phyloP scores from a whole-genome alignment of 1,140 invertebrate genomes.

The Octopus sinensis region DNA sequence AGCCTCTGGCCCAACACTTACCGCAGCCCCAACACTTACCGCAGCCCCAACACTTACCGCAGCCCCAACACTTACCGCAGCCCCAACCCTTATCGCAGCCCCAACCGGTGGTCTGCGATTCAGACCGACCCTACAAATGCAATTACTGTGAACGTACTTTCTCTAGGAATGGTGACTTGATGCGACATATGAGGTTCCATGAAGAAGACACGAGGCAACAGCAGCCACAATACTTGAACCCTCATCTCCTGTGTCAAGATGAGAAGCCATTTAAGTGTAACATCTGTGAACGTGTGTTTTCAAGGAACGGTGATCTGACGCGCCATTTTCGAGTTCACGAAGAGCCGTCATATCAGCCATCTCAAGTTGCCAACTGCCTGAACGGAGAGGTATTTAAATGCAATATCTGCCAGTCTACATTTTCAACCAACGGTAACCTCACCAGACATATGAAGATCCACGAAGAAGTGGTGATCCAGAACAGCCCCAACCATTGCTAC shows the following conservation, averaged over 20 bases:
- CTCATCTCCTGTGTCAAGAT: constrained; percentile 64
- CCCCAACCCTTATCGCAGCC: neutral
- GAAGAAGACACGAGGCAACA: constrained; percentile 12
- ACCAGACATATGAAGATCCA: constrained; percentile 3
- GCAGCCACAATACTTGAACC: constrained; percentile 15
- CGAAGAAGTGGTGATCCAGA: neutral
- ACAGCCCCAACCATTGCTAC: neutral
- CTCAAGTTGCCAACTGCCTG: neutral
- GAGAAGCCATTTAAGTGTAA: constrained; percentile 9
- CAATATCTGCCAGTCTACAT: neutral
- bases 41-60: neutral
- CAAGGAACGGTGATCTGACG: constrained; percentile 19
- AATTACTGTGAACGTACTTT: constrained; percentile 61
- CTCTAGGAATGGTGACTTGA: constrained; percentile 66
- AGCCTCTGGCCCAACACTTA: neutral
- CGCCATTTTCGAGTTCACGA: constrained; percentile 16
- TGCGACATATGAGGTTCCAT: constrained; percentile 28
- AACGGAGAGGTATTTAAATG: neutral
- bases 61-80: neutral
- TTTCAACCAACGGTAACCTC: constrained; percentile 1
- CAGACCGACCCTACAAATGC: constrained; percentile 17
- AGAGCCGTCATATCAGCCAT: constrained; percentile 65
- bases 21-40: neutral
- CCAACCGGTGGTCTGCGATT: neutral
- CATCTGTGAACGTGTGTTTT: constrained; percentile 13